Conservation (phyloP, 2,113 vertebrate genomes). For the Sterrhoptilus dennistouni region DNA sequence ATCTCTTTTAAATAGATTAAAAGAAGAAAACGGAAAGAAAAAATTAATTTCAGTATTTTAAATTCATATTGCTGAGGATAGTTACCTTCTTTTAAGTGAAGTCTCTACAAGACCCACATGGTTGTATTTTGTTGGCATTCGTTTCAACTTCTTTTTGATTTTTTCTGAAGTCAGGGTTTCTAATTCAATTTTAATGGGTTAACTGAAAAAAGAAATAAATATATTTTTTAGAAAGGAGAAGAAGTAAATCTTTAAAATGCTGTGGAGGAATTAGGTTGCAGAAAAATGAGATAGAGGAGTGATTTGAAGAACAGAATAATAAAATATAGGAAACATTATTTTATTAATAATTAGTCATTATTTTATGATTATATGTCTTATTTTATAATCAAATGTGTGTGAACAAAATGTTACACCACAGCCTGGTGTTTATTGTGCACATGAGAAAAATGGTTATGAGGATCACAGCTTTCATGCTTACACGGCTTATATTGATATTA, state of each 20-base stretch:
- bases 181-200: background rate
- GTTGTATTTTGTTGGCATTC: background rate
- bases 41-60: background rate
- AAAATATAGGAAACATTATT: background rate
- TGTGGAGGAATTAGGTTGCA: background rate
- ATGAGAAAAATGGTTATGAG: background rate
- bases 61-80: background rate
- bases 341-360: background rate
- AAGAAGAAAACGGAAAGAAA: background rate
- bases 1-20: background rate
- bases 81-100: background rate
- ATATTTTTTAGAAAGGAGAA: background rate
- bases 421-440: background rate
- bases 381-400: background rate
- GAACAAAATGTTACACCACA: accelerated
- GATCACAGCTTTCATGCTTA: background rate
- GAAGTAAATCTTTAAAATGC: background rate
- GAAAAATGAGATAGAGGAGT: background rate
- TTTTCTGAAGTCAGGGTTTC: background rate
- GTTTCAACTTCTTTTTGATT: background rate
- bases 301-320: background rate
- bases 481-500: background rate
- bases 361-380: background rate
- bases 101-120: background rate
- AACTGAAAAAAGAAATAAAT: background rate